Conservation (phyloP, 2,888 invertebrate genomes). For the Xestoiulus laeticollis region DNA sequence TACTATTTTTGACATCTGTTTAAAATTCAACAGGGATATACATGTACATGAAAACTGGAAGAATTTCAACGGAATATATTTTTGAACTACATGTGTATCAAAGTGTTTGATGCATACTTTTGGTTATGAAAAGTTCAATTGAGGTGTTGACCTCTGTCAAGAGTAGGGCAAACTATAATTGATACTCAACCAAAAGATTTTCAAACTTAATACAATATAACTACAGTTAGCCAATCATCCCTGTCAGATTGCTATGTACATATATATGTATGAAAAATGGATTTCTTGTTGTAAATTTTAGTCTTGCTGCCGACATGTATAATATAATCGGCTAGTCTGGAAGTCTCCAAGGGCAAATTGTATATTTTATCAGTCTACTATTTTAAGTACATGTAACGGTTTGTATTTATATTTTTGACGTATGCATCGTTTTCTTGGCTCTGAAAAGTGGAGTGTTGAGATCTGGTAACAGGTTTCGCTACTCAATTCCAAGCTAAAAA, state of each 20-base stretch:
- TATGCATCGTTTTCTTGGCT: neutral
- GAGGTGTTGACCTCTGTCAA: neutral
- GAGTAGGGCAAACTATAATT: too few relatives aligned
- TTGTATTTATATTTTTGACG: neutral
- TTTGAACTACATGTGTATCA: neutral
- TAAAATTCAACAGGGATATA: too few relatives aligned
- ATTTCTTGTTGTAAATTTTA: neutral
- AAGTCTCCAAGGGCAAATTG: neutral
- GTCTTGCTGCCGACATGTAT: neutral
- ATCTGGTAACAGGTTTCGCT: neutral
- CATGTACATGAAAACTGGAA: neutral
- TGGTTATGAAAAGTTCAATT: neutral
- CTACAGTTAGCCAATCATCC: neutral
- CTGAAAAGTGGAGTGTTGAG: too few relatives aligned
- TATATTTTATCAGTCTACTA: neutral
- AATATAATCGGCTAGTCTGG: neutral
- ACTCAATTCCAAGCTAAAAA: neutral
- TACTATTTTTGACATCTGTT: too few relatives aligned
- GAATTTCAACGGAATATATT: neutral
- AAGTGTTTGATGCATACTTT: neutral
- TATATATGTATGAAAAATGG: conserved; percentile 14
- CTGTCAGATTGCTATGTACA: neutral
- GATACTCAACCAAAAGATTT: too few relatives aligned
- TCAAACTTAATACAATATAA: neutral
- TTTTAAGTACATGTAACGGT: neutral